Percentiles rank a stretch among this genome's conserved stretches.
phyloP scores from a whole-genome alignment of 2,888 invertebrate genomes.

The Oscheius sp. region DNA sequence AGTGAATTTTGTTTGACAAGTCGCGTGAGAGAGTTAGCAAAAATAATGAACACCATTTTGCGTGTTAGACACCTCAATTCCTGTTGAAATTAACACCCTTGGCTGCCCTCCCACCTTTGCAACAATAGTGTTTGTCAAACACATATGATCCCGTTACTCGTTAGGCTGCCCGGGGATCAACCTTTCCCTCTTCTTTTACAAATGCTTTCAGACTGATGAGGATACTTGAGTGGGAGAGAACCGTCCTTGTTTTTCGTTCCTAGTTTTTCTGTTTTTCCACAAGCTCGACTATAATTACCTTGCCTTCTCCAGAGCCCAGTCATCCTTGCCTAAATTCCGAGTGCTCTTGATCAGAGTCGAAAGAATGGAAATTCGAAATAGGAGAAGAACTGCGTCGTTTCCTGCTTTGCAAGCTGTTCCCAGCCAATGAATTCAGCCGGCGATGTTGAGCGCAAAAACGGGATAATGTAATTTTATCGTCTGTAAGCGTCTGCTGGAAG shows the following conservation, averaged over 20 bases:
- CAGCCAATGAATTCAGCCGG: neutral
- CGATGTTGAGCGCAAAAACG: neutral
- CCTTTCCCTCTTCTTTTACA: no score
- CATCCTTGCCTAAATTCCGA: no score
- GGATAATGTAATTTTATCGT: neutral
- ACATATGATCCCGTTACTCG: conserved; percentile 23
- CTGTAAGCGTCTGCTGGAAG: neutral
- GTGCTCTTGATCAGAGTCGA: neutral
- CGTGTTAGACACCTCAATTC: neutral
- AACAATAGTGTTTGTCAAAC: conserved; percentile 10
- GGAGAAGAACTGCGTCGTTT: conserved; percentile 20
- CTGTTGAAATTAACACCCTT: neutral
- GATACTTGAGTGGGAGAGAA: no score
- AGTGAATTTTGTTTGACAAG: no score
- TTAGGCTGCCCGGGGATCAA: neutral
- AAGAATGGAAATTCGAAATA: neutral
- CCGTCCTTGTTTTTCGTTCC: no score
- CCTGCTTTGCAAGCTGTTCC: conserved; percentile 9
- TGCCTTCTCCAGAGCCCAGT: no score
- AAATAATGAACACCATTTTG: no score
- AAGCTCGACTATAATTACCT: no score
- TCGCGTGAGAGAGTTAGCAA: no score
- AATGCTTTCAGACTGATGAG: no score
- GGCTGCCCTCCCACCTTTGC: neutral
- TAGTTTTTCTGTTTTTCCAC: no score